phyloP scores from a whole-genome alignment of 92 coral and sea anemone species.

The Umimayanthus kanabou region DNA sequence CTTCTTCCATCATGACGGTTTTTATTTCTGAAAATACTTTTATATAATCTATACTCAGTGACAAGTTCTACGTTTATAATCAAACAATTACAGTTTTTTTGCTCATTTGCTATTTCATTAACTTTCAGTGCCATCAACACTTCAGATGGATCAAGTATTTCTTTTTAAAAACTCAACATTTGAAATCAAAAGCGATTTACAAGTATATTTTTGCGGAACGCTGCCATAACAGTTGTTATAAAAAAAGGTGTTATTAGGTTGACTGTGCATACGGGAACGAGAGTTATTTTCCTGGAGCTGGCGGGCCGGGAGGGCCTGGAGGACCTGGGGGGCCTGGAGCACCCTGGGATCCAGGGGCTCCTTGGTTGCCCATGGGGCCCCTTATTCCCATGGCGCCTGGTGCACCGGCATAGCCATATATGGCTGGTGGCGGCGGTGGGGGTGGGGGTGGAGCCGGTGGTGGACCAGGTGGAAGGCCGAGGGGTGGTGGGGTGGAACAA shows the following conservation, averaged over 20 bases:
- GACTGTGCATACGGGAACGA: background rate
- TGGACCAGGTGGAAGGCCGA: conserved; percentile 4
- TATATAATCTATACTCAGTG: background rate
- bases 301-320: conserved; percentile 41
- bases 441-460: conserved; percentile 28
- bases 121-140: background rate
- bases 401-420: background rate
- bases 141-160: background rate
- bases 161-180: background rate
- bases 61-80: background rate
- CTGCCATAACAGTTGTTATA: background rate
- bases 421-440: conserved; percentile 24
- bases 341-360: conserved; percentile 2
- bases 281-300: conserved; percentile 18
- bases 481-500: conserved; percentile 34
- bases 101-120: no score
- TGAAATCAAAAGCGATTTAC: background rate
- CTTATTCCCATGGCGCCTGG: conserved; percentile 31
- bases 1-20: background rate
- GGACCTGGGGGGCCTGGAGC: conserved; percentile 38
- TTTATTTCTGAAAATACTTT: background rate
- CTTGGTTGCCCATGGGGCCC: conserved; percentile 30
- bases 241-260: background rate
- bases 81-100: background rate
- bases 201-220: background rate